Base-by-base conservation (phyloP, 2,797 vertebrate species). In the Taeniopygia guttata region DNA sequence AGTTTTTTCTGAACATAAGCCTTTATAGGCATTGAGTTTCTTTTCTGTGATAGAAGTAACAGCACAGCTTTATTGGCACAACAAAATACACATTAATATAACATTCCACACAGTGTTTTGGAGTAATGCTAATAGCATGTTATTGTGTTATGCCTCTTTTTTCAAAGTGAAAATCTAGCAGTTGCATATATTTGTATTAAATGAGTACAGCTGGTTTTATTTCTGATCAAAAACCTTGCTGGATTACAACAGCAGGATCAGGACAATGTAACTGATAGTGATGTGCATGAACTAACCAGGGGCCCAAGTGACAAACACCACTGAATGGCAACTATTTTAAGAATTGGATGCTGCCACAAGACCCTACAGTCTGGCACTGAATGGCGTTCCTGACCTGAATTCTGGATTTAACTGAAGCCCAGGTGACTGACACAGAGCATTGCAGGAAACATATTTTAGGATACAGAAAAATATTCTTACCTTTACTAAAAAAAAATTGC, bases 1-100 rank as follows among this genome's bases (percentile, higher is more conserved):
- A 27, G 40, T 96, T 26, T 98, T 98, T 88, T 98, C 97, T 46
- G 98, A 98, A 93, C 99, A 99, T 26, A 96, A 93, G 46, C 96
- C 91, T 88, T 98, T 98, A 43, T 97, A 90, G 26, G 97, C 87
- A 87, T 83, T 94, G 12, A 96, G 95, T 92, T 98, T 98, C 82
- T 96, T 98, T 90, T 98, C 99, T 99, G 97, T 56, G 75, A 95
- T 51, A 96, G 69, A 97, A 95, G 87, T 90, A 94, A 94, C 88
- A 96, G 82, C 87, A 91, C 70, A 91, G 88, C 77, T 96, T 96
- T 96, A 89, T 90, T 94, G 84, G 82, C 69, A 91, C 87, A 81
- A 87, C 60, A 92, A 52, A 52, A 89, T 73, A 93, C 74, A 84
- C 42, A 76, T 73, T 76, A 94, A 93, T 78, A 2, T 84, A 72